Percentiles rank a stretch among this genome's conserved stretches.
These are phyloP conservation scores for Oligia strigilis DNA, from an alignment of 2,888 invertebrate species.

Conservation along the genomic window DNA sequence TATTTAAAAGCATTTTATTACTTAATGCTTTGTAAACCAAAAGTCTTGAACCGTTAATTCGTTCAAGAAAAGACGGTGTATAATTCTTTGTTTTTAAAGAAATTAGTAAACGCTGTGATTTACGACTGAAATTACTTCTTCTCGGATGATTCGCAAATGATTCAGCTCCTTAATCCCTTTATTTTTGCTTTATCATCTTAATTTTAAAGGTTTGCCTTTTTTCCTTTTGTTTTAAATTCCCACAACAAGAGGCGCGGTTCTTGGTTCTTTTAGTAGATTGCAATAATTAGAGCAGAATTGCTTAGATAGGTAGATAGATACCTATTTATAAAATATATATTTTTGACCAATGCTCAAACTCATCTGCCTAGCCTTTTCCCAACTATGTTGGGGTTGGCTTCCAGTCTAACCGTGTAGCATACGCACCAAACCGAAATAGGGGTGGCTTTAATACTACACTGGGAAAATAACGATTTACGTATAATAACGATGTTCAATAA, in stretches of 20 bases:
- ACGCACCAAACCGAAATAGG: too few species aligned
- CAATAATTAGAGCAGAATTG: not conserved
- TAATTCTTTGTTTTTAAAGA: slow-evolving; percentile 15
- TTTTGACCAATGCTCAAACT: too few species aligned
- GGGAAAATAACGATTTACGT: too few species aligned
- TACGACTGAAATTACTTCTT: not conserved
- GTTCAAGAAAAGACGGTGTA: slow-evolving; percentile 4
- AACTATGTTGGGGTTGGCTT: too few species aligned
- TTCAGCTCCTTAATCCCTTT: slow-evolving; percentile 32
- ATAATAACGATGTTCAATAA: too few species aligned
- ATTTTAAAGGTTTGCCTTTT: slow-evolving; percentile 7
- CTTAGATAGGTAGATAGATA: not conserved
- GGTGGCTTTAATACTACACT: too few species aligned
- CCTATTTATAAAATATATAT: not conserved
- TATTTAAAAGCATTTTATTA: not conserved
- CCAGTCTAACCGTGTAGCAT: too few species aligned
- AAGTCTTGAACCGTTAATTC: not conserved
- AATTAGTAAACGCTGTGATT: slow-evolving; percentile 28
- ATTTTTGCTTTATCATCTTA: slow-evolving; percentile 1
- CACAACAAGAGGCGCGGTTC: not conserved
- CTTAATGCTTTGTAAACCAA: not conserved
- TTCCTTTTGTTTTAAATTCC: slow-evolving; percentile 4
- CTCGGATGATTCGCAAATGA: slow-evolving; percentile 17
- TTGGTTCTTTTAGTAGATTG: not conserved
- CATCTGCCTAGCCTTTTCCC: too few species aligned